A percentile compares a stretch with the other conserved stretches of the same genome.
These are phyloP conservation scores for Orbicella faveolata DNA, from an alignment of 64 coral and sea anemone species.

Conservation along the genomic window DNA sequence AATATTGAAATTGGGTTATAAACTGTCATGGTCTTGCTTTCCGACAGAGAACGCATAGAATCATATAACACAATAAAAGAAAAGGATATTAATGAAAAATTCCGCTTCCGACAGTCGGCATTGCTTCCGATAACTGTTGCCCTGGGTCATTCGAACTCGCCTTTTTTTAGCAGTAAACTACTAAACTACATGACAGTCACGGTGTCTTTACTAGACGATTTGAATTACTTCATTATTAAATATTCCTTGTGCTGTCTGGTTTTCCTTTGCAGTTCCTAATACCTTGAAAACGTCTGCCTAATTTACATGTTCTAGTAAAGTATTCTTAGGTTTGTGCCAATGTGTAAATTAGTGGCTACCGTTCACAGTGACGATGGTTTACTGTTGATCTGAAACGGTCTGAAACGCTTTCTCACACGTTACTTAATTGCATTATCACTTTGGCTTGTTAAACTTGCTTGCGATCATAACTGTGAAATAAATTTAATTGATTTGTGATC, in stretches of 20 bases:
- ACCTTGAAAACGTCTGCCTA: neutral
- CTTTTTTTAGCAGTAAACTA: neutral
- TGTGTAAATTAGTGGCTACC: too few relatives aligned
- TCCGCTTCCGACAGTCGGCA: neutral
- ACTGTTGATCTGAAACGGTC: too few relatives aligned
- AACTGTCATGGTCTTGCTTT: neutral
- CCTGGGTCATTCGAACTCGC: neutral
- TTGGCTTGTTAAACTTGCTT: neutral
- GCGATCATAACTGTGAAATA: neutral
- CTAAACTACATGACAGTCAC: neutral
- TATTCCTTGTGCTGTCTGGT: neutral
- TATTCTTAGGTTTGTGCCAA: too few relatives aligned
- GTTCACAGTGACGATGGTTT: too few relatives aligned
- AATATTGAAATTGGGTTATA: neutral
- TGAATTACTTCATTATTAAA: neutral
- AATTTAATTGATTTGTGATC: neutral
- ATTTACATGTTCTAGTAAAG: neutral
- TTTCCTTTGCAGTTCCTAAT: neutral
- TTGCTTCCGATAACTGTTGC: neutral
- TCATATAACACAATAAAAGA: neutral
- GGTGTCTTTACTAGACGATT: neutral
- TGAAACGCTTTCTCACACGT: too few relatives aligned
- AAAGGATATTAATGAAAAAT: neutral
- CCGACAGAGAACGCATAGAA: neutral
- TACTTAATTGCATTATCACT: neutral